Conservation (phyloP, 2,113 vertebrate species). For the Xerus inauris region DNA sequence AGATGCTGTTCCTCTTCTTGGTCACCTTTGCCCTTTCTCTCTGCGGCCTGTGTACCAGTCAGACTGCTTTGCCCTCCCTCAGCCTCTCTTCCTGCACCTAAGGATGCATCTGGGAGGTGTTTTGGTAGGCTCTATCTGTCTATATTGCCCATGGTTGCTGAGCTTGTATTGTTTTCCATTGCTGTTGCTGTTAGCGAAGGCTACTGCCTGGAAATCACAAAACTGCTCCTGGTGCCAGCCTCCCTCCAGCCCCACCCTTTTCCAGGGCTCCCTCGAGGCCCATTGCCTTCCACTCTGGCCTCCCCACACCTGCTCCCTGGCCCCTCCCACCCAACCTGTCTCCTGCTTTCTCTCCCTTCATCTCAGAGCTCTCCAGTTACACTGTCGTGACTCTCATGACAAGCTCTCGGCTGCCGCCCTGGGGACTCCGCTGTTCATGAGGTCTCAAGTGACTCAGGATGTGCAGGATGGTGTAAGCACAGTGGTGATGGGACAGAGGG, state of each 20-base stretch:
- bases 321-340: background rate
- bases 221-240: background rate
- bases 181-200: background rate
- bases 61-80: background rate
- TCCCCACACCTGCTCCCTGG: constrained; percentile 65
- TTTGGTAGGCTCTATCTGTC: background rate
- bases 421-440: constrained; percentile 92
- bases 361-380: constrained; percentile 85
- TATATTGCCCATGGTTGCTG: constrained; percentile 34
- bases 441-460: constrained; percentile 97
- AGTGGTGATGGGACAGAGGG: constrained; percentile 95
- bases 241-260: constrained; percentile 56
- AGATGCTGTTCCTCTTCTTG: background rate
- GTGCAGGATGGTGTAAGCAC: constrained; percentile 98
- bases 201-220: constrained; percentile 70
- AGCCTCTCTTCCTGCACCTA: background rate
- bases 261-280: background rate
- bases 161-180: background rate
- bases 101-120: background rate
- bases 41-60: too few species aligned
- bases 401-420: constrained; percentile 94
- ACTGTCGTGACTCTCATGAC: constrained; percentile 99
- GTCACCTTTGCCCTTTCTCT: background rate
- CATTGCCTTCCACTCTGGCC: background rate
- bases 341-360: constrained; percentile 72